Evolutionary conservation across 2,113 vertebrate species (phyloP), one percentile per base, ranked within the genome.

Genomic region (Sturnus vulgaris): DNA sequence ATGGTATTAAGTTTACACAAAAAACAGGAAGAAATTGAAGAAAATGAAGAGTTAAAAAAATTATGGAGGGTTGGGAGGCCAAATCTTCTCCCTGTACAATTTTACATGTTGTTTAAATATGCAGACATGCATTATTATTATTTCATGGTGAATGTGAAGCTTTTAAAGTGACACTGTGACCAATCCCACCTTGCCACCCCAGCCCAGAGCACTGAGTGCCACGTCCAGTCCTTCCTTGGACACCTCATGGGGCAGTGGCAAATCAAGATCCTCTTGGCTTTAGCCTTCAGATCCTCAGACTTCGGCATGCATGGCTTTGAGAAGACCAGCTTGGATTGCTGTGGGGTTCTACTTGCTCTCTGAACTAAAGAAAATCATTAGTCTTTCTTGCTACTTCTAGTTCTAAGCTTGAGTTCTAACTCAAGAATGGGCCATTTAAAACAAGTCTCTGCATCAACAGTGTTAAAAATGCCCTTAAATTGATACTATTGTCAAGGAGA

Each of bases 31-130:
- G 9, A 15, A 42, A 33, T 1, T 30, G 27, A 86, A 80, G 16
- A 55, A 87, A 59, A 61, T 71, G 12, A 61, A 59, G 3, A 76
- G 4, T 10, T 2, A 75, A 37, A 72, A 46, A 47, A 42, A 8
- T 12, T 3, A 5, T 15, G 15, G 15, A 40, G 11, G 8, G 1
- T 0, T 72, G 9, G 15, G 11, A 88, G 9, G n/a, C 3, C 14
- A 69, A 7, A 30, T 42, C 8, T 64, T 78, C 50, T 71, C 22
- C 15, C 12, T 40, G 6, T 28, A 52, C 7, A 65, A 25, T 55
- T 76, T 55, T n/a, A 18, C 2, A 1, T 21, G 5, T 3, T 53
- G 4, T 82, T 92, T 69, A 64, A 52, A 59, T 31, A 28, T 10
- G 11, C 5, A 53, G 52, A n/a, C 2, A 5, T 5, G 10, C 35